Evolutionary conservation across 2,113 vertebrate genomes (phyloP).

Genomic region (Megaleporinus macrocephalus): DNA sequence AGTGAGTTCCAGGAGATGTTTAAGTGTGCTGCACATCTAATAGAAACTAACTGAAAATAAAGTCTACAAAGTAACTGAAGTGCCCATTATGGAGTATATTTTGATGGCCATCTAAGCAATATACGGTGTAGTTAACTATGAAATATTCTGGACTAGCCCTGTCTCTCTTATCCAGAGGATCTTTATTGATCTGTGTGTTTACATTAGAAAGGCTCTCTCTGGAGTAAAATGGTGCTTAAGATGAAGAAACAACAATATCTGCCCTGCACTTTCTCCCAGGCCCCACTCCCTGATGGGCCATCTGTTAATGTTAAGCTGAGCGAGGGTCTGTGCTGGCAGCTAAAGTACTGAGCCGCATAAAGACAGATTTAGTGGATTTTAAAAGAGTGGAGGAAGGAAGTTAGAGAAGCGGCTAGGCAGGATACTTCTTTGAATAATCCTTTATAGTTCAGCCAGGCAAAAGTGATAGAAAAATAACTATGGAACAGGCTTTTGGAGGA

Average conservation of each 20-base stretch:
- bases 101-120: not conserved
- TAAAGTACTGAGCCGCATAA: conserved; percentile 3
- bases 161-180: not conserved
- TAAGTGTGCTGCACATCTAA: too few species aligned
- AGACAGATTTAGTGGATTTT: conserved; percentile 15
- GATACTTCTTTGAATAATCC: conserved; percentile 8
- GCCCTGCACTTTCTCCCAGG: not conserved
- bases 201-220: conserved; percentile 34
- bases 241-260: conserved; percentile 40
- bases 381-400: conserved; percentile 1
- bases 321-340: not conserved
- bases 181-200: conserved; percentile 33
- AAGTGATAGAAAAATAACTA: not conserved
- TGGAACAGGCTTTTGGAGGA: not conserved
- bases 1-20: too few species aligned
- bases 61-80: too few species aligned
- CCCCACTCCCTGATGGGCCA: conserved; percentile 19
- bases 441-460: conserved; percentile 34
- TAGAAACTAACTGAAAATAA: too few species aligned
- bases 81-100: not conserved
- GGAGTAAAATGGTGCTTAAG: conserved; percentile 35
- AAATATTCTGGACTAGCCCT: not conserved
- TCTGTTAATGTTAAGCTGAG: conserved; percentile 17
- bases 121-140: not conserved
- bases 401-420: not conserved